Evolutionary conservation across 1,140 invertebrate species (phyloP), one percentile per base, ranked within the genome.

Genomic region (Chrysoperla carnea): DNA sequence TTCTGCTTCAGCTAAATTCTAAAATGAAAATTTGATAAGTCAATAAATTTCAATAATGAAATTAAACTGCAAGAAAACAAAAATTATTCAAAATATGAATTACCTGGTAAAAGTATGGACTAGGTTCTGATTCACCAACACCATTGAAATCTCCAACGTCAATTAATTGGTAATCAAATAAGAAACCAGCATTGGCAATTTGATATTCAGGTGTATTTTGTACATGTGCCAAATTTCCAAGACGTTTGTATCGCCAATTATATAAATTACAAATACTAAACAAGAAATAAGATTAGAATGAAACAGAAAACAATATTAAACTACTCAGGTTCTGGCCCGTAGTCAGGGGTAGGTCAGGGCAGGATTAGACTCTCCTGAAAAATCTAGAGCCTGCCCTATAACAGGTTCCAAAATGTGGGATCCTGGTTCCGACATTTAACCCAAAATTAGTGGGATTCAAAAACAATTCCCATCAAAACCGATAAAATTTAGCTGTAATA

Each of bases 1-100:
- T 57, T 99, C 96, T 0, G 96, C 96, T 68, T 99, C 96, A 1
- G 90, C 94, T 12, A 99, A 68, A 72, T 99, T 99, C 78, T 94
- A 60, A 35, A 62, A 52, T 37, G 44, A 41, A 47, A 50, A 37
- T 40, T 46, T 42, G 7, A 28, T 23, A 23, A 23, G 17, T 23
- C 17, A 23, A 23, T 3, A 23, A 23, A 23, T 23, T 23, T 23
- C 5, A 5, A 23, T 23, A n/a, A n/a, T 23, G 17, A 23, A 23
- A 33, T 33, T 33, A 6, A 6, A 33, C 31, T 33, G n/a, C n/a
- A n/a, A n/a, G n/a, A 33, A 11, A 11, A 33, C 9, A 39, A 29
- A 33, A 36, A 15, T 45, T 9, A 36, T 37, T 31, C 3, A 8
- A 40, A 8, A 23, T 2, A 23, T 5, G 35, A 41, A 29, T 46